Percentiles rank a stretch among this genome's conserved stretches.
These are phyloP conservation scores for Trachythela sp. DNA, from an alignment of 64 coral and sea anemone genomes.

Conservation along the genomic window DNA sequence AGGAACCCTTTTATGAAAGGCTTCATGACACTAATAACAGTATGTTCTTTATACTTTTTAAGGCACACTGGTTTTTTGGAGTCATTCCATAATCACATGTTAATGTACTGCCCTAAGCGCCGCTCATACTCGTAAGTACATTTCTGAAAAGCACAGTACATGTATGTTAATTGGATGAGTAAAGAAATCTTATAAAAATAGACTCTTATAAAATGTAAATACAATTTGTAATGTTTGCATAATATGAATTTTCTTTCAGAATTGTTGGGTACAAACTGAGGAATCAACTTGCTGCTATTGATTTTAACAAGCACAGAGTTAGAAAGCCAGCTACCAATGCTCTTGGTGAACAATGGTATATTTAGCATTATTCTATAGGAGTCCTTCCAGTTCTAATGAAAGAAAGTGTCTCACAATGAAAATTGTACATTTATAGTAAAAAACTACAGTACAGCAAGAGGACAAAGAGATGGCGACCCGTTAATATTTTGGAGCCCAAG, in stretches of 20 bases:
- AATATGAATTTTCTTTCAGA: not conserved
- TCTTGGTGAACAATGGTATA: not conserved
- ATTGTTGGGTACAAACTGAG: not conserved
- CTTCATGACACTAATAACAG: not conserved
- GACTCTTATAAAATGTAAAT: not conserved
- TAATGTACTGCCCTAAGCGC: not conserved
- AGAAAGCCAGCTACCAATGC: not conserved
- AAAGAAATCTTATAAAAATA: too few relatives aligned
- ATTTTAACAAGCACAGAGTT: not conserved
- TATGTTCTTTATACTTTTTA: not conserved
- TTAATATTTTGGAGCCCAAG: not conserved
- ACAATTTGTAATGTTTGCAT: not conserved
- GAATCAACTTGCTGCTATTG: not conserved
- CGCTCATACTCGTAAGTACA: not conserved
- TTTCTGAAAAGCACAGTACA: too few relatives aligned
- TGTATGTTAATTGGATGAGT: too few relatives aligned
- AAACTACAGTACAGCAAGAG: constrained; percentile 5
- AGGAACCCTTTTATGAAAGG: too few relatives aligned
- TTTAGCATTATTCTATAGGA: not conserved
- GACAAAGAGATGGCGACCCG: not conserved
- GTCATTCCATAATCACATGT: not conserved
- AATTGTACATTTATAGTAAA: not conserved
- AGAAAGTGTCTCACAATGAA: too few relatives aligned
- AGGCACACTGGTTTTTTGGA: not conserved
- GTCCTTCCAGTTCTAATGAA: not conserved